phyloP scores from a whole-genome alignment of 1,140 invertebrate genomes.

The Drosophila busckii region DNA sequence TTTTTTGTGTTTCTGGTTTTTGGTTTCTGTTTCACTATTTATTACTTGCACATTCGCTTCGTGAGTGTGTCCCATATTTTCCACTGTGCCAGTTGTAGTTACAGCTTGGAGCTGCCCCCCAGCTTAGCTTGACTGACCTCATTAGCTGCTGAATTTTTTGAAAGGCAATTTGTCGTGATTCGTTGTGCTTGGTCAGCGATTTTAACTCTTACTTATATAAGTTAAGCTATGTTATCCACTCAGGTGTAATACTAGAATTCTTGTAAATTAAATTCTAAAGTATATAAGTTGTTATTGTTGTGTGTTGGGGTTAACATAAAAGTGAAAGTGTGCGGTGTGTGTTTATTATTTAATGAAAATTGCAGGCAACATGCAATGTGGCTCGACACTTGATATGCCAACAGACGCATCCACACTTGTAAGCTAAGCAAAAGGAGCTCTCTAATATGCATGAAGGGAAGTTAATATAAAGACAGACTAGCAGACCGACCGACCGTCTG shows the following conservation, averaged over 20 bases:
- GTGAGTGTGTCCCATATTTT: constrained; percentile 64
- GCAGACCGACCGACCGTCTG: too few species aligned
- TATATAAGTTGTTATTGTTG: constrained; percentile 10
- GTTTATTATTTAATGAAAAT: constrained; percentile 67
- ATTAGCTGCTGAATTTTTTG: constrained; percentile 33
- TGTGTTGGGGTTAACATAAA: constrained; percentile 42
- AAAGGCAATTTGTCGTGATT: constrained; percentile 44
- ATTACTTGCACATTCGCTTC: constrained; percentile 30
- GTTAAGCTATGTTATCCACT: background rate
- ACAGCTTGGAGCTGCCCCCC: background rate
- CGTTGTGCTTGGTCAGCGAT: constrained; percentile 30
- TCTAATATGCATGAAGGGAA: too few species aligned
- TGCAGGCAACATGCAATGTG: constrained; percentile 54
- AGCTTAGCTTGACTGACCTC: constrained; percentile 56
- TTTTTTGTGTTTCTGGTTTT: constrained; percentile 18
- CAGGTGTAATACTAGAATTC: background rate
- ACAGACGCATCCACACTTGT: constrained; percentile 35
- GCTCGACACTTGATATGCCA: constrained; percentile 5
- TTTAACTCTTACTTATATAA: constrained; percentile 50
- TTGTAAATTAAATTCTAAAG: too few species aligned
- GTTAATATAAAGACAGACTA: too few species aligned
- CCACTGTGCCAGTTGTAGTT: constrained; percentile 28
- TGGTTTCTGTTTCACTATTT: constrained; percentile 19
- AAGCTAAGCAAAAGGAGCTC: too few species aligned
- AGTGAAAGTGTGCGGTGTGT: constrained; percentile 54